These are phyloP conservation scores for Brenthis ino DNA, from an alignment of 2,888 invertebrate genomes.

Conservation along the genomic window DNA sequence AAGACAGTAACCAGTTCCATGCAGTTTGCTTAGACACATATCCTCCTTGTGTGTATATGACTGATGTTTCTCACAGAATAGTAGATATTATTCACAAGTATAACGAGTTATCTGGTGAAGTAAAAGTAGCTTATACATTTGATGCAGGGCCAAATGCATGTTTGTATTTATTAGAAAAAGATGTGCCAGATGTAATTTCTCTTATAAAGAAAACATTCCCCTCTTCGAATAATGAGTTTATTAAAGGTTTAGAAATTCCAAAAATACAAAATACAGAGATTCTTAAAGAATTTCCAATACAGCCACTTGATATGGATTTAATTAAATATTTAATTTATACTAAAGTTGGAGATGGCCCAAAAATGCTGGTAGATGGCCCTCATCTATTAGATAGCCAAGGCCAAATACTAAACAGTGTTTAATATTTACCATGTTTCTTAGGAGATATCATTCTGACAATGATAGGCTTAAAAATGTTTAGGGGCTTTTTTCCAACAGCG, in stretches of 20 bases:
- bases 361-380: conserved; percentile 64
- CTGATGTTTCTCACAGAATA: conserved; percentile 91
- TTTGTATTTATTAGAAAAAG: conserved; percentile 89
- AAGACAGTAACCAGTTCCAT: conserved; percentile 98
- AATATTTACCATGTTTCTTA: not conserved
- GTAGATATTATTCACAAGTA: conserved; percentile 91
- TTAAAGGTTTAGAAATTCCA: conserved; percentile 56
- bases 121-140: conserved; percentile 96
- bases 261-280: conserved; percentile 46
- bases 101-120: conserved; percentile 85
- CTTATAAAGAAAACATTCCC: conserved; percentile 89
- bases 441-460: not conserved
- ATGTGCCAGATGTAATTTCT: conserved; percentile 86
- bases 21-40: conserved; percentile 95
- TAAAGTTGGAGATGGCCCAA: conserved; percentile 91
- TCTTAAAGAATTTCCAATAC: conserved; percentile 55
- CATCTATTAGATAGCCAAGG: conserved; percentile 64
- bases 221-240: conserved; percentile 65
- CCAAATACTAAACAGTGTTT: conserved; percentile 13
- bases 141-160: conserved; percentile 99
- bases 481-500: too few species aligned
- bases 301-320: conserved; percentile 75
- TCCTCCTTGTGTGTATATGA: conserved; percentile 97
- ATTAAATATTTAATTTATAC: conserved; percentile 93
- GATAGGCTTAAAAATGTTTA: too few species aligned